phyloP scores from a whole-genome alignment of 2,888 invertebrate genomes.

The Sinohyriopsis cumingii region DNA sequence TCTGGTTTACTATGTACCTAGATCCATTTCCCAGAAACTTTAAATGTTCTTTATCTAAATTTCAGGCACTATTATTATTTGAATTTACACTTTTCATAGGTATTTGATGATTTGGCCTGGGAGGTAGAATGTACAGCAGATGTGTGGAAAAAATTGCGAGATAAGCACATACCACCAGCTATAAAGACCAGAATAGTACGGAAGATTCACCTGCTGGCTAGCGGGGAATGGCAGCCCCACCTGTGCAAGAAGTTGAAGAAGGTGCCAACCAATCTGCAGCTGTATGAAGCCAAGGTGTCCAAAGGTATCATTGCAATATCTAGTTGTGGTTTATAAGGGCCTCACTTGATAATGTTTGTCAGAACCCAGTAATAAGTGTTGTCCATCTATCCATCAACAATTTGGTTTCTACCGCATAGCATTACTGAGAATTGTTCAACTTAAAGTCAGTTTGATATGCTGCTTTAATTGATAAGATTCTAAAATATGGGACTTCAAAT shows the following conservation, averaged over 20 bases:
- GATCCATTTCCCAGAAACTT: too few species aligned
- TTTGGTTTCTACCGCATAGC: too few species aligned
- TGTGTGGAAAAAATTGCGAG: slow-evolving; percentile 53
- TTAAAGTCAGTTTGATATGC: too few species aligned
- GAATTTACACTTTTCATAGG: slow-evolving; percentile 13
- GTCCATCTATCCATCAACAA: too few species aligned
- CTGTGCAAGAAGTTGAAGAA: slow-evolving; percentile 46
- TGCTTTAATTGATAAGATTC: too few species aligned
- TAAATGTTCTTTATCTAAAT: too few species aligned
- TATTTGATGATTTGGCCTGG: slow-evolving; percentile 61
- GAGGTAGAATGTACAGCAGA: slow-evolving; percentile 65
- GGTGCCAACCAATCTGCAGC: slow-evolving; percentile 41
- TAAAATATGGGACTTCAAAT: too few species aligned
- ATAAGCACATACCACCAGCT: slow-evolving; percentile 44
- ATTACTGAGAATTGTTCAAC: too few species aligned
- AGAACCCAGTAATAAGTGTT: too few species aligned
- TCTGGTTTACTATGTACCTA: too few species aligned
- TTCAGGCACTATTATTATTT: too few species aligned
- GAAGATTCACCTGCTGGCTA: slow-evolving; percentile 54
- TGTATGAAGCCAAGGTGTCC: slow-evolving; percentile 54
- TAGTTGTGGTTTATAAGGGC: not conserved
- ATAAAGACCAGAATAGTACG: slow-evolving; percentile 50
- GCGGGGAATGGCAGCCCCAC: slow-evolving; percentile 57
- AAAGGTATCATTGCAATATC: slow-evolving; percentile 22
- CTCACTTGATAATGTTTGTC: slow-evolving; percentile 9